Conservation (phyloP, 2,113 vertebrate species). For the Chelonoidis abingdonii region DNA sequence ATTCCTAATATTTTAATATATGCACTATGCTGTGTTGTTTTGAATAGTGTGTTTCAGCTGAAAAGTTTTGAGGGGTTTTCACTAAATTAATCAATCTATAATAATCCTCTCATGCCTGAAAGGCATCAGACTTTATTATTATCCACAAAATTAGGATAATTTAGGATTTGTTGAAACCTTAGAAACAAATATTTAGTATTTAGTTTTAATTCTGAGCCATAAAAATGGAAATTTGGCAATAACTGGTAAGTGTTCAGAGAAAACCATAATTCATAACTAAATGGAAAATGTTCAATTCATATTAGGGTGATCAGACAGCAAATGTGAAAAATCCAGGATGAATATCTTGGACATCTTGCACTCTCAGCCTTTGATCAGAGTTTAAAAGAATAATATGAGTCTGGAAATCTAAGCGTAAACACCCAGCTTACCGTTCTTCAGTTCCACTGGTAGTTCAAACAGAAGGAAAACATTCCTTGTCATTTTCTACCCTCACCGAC, state of each 20-base stretch:
- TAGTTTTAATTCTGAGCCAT: not conserved
- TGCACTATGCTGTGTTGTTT: not conserved
- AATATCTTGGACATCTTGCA: not conserved
- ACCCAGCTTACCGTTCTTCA: not conserved
- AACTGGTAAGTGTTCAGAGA: not conserved
- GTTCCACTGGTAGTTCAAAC: constrained; percentile 24
- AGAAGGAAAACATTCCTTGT: not conserved
- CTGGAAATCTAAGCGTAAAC: constrained; percentile 3
- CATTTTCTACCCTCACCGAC: not conserved
- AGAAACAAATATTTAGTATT: constrained; percentile 15
- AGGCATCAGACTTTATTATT: not conserved
- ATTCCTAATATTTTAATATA: not conserved
- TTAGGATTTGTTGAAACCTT: constrained; percentile 15
- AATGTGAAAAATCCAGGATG: not conserved
- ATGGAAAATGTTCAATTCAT: not conserved
- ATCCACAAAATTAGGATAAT: not conserved
- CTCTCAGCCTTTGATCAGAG: not conserved
- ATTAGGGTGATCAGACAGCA: not conserved
- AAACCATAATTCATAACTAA: constrained; percentile 4
- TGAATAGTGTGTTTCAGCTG: not conserved
- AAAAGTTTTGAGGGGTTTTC: not conserved
- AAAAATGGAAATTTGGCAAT: not conserved
- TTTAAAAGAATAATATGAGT: not conserved
- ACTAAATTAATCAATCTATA: not conserved
- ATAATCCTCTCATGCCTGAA: not conserved